phyloP scores from a whole-genome alignment of 2,888 invertebrate species.

The Eilema depressum region DNA sequence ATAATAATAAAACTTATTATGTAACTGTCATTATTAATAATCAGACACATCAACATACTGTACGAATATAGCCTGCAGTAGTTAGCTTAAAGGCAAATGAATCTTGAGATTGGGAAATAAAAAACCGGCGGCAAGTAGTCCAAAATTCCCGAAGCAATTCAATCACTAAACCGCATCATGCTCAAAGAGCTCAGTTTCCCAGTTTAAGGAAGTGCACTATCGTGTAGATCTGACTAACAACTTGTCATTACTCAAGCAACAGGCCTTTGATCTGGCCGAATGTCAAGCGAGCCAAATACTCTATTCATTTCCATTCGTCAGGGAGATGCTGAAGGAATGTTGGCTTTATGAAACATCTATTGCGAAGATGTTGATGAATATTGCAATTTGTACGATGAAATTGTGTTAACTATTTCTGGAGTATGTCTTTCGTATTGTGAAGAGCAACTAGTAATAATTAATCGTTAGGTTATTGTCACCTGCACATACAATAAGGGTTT shows the following conservation, averaged over 20 bases:
- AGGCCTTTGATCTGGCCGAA: constrained; percentile 41
- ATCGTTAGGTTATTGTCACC: too few species aligned
- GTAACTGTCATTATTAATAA: too few species aligned
- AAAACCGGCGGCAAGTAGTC: too few species aligned
- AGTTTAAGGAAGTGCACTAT: constrained; percentile 20
- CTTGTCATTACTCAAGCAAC: constrained; percentile 31
- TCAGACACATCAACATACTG: too few species aligned
- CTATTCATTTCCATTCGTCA: constrained; percentile 29
- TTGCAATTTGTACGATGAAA: not conserved
- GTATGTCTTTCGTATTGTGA: too few species aligned
- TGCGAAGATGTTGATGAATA: not conserved
- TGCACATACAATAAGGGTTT: too few species aligned
- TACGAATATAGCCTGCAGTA: too few species aligned
- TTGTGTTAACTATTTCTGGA: not conserved
- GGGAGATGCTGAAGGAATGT: constrained; percentile 20
- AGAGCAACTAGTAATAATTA: too few species aligned
- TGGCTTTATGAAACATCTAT: constrained; percentile 9
- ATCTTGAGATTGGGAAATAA: too few species aligned
- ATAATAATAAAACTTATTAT: too few species aligned
- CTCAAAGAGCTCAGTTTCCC: not conserved
- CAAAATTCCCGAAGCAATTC: not conserved
- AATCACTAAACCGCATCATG: constrained; percentile 13
- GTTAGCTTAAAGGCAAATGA: too few species aligned
- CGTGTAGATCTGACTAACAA: constrained; percentile 16
- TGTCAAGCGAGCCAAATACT: constrained; percentile 34